Base-by-base conservation (phyloP, 1,140 invertebrate species). In the Drosophila asahinai region DNA sequence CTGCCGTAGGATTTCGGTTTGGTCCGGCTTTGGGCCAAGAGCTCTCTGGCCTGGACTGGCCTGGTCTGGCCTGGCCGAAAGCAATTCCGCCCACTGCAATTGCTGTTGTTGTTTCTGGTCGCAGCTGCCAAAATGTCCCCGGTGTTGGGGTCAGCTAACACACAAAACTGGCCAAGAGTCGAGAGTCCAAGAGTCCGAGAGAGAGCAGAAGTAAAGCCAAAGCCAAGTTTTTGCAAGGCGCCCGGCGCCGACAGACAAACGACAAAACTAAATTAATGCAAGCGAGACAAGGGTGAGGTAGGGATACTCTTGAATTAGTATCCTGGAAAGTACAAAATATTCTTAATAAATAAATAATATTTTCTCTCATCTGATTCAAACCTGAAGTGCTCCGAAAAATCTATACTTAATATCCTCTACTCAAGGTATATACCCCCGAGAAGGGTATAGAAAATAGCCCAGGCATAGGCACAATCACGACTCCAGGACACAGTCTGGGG, bases 11-110 rank as follows among this genome's bases (percentile, higher is more conserved):
- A 42, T 33, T 27, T 55, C 42, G n/a, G 52, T 27, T 55, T 30
- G n/a, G 52, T 55, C 51, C 25, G 14, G 17, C 30, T 15, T 70
- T 64, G 42, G 64, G 63, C 66, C 63, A 54, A 19, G 63, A 48
- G 52, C 45, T 71, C 60, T 58, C 14, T 27, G 6, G 27, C 5
- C 19, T 15, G 30, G 30, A 1, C 30, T 54, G 82, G 79, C 65
- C 19, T 15, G 30, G 30, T 0, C 30, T 54, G 82, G 79, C 65
- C 80, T 64, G 76, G 71, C 83, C 80, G 74, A 87, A 89, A 87
- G 79, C 83, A 83, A 86, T 87, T 80, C 83, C 83, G 83, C 76
- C 83, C 83, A 86, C 75, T 83, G 71, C 80, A 70, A 55, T 73
- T 74, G 62, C 60, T 58, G 59, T 63, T 63, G 30, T 42, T 52